Conservation (phyloP, 2,113 vertebrate genomes). For the Zapus hudsonius region DNA sequence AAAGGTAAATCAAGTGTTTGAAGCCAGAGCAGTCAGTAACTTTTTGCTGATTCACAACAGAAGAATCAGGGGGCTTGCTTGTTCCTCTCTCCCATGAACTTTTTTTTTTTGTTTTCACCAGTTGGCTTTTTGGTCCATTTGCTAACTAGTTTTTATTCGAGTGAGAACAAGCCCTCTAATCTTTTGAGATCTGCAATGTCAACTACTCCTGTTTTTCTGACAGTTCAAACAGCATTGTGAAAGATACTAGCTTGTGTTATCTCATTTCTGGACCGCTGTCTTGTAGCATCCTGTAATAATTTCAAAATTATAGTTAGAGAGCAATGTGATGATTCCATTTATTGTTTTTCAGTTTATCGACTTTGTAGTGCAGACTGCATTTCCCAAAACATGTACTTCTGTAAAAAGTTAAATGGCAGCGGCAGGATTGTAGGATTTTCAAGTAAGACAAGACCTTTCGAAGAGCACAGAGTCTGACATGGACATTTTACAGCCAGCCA, state of each 20-base stretch:
- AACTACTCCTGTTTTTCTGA: slow-evolving; percentile 41
- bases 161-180: slow-evolving; percentile 57
- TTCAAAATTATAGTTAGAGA: slow-evolving; percentile 56
- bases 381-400: neutral
- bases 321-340: slow-evolving; percentile 17
- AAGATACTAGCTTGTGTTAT: slow-evolving; percentile 37
- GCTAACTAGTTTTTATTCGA: slow-evolving; percentile 51
- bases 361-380: neutral
- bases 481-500: neutral
- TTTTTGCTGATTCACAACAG: neutral
- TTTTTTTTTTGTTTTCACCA: neutral
- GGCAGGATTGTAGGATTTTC: neutral
- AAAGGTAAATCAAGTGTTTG: slow-evolving; percentile 53
- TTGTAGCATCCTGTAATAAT: slow-evolving; percentile 66
- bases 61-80: neutral
- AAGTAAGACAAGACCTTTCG: neutral
- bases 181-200: slow-evolving; percentile 56
- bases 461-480: neutral
- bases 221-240: slow-evolving; percentile 60
- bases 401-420: slow-evolving; percentile 18
- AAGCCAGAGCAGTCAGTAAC: slow-evolving; percentile 33
- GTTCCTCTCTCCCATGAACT: neutral
- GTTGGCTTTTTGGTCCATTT: slow-evolving; percentile 19
- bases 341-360: slow-evolving; percentile 43
- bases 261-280: slow-evolving; percentile 59